Evolutionary conservation across 2,113 vertebrate genomes (phyloP).

Genomic region (Athene cunicularia): DNA sequence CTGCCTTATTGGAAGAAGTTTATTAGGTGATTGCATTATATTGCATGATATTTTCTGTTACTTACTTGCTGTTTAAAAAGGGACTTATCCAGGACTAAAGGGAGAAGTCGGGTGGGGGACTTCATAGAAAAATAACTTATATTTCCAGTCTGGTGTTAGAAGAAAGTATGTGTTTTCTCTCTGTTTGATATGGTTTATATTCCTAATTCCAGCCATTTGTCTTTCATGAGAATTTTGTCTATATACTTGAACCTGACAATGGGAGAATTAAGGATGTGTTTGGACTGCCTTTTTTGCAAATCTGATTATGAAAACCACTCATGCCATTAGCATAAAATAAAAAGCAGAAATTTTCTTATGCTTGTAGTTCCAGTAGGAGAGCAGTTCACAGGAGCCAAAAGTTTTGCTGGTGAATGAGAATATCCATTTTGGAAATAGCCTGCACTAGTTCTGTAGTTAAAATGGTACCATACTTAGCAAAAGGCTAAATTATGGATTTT

Average conservation of each 20-base stretch:
- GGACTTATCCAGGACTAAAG: background rate
- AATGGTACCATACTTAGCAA: background rate
- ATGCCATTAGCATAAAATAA: background rate
- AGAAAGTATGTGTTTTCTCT: background rate
- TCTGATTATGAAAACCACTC: background rate
- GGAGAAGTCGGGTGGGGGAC: background rate
- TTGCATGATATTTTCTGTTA: background rate
- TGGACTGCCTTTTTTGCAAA: background rate
- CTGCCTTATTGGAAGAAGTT: background rate
- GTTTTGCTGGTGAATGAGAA: background rate
- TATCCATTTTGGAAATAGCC: background rate
- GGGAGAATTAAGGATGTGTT: background rate
- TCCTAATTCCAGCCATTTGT: background rate
- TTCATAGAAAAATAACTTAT: background rate
- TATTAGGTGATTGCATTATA: background rate
- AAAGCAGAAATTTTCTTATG: background rate
- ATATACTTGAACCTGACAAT: background rate
- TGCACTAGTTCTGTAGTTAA: background rate
- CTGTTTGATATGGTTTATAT: background rate
- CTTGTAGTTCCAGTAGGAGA: background rate
- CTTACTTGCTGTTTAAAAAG: background rate
- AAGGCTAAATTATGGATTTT: background rate
- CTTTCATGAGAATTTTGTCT: background rate
- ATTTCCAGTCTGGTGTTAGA: background rate
- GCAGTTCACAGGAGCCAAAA: background rate